A percentile compares a stretch with the other conserved stretches of the same genome.
These are phyloP conservation scores for Butorides virescens DNA, from an alignment of 2,113 vertebrate species.

Conservation along the genomic window DNA sequence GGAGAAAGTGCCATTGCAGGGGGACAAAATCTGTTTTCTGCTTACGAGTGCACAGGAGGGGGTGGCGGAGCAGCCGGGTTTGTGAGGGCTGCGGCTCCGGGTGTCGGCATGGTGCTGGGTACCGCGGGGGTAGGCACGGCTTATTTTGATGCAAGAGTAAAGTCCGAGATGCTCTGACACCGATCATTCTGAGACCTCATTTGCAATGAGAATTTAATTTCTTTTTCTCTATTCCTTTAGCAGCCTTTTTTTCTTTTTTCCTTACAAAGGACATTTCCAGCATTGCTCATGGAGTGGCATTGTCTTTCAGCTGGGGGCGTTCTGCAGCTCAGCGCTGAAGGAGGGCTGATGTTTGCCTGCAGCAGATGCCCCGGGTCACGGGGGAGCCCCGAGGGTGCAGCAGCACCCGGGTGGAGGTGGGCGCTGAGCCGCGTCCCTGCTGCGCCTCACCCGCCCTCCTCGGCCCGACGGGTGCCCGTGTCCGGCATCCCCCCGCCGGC, in stretches of 20 bases:
- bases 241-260: not conserved
- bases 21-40: no score
- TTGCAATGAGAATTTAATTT: not conserved
- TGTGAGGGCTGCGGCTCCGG: not conserved
- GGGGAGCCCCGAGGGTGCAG: not conserved
- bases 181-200: not conserved
- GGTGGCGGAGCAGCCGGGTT: not conserved
- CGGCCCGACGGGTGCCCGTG: not conserved
- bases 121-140: not conserved
- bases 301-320: not conserved
- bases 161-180: not conserved
- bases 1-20: not conserved
- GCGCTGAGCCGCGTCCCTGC: not conserved
- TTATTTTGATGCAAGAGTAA: not conserved
- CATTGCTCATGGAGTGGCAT: not conserved
- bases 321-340: not conserved
- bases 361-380: not conserved
- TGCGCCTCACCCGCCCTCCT: not conserved
- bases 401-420: not conserved
- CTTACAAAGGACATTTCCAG: not conserved
- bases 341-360: not conserved
- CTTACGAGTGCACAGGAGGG: fast-evolving
- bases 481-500: not conserved
- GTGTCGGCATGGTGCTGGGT: not conserved
- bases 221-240: not conserved